Evolutionary conservation across 1,140 invertebrate species (phyloP), one percentile per base, ranked within the genome.

Genomic region (Drosophila orosa): DNA sequence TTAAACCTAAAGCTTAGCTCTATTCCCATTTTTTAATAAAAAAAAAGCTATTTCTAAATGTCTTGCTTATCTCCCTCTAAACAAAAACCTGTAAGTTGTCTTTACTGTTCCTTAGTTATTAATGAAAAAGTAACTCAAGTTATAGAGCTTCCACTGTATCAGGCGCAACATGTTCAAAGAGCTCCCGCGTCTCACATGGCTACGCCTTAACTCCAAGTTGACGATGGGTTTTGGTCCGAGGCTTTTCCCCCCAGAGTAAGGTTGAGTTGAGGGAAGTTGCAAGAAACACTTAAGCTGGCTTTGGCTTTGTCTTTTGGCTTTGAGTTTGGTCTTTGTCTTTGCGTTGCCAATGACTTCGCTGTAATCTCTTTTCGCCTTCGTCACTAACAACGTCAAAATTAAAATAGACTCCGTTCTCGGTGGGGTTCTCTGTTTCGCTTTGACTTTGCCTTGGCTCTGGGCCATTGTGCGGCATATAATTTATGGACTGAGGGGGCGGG

Each of bases 321-420:
- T 74, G 71, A 5, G 56, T 71, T 71, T 66, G 44, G 71, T 5
- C 68, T 69, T 39, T 69, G 68, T 12, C 39, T n/a, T 55, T 61
- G 47, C 62, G 35, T 74, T 78, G 79, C 58, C 72, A 75, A 42
- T 71, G 80, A 75, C 74, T 82, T 68, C 47, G 71, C 74, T 62
- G 65, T 77, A 73, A 84, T 83, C 80, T 72, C 45, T 10, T 54
- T 29, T 47, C 50, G 80, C 63, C 78, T 86, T 67, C 80, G 82
- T 81, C 79, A 79, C 78, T 78, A 86, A 78, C 83, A 68, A 86
- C 82, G 71, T 79, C 82, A 86, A 78, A 87, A 85, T 85, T 71
- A 74, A 86, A 85, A 86, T 82, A 82, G 82, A 86, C 82, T 84
- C 54, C 75, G 63, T 52, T 60, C 63, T 66, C 68, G 37, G 24